Conservation (phyloP, 2,797 vertebrate genomes). For the Galaxias olidus region DNA sequence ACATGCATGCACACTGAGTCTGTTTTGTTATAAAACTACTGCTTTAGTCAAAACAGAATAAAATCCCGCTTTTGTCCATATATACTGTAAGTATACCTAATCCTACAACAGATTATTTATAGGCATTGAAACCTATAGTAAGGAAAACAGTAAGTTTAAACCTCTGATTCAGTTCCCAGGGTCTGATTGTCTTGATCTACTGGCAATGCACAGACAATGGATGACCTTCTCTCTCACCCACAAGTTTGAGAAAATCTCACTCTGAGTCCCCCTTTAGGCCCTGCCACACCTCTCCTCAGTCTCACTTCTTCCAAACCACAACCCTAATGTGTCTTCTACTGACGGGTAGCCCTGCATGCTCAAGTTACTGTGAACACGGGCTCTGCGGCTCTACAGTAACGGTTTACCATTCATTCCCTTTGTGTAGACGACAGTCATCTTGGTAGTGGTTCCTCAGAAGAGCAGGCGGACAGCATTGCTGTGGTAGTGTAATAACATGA, state of each 20-base stretch:
- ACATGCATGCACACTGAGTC: too few species aligned
- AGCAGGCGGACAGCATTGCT: constrained; percentile 42
- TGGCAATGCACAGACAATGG: neutral
- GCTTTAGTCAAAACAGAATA: too few species aligned
- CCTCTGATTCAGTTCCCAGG: constrained; percentile 46
- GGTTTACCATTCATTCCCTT: constrained; percentile 67
- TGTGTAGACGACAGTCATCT: constrained; percentile 61
- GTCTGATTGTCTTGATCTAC: neutral
- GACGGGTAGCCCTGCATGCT: constrained; percentile 61
- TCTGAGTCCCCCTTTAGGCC: constrained; percentile 35
- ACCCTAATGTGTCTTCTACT: constrained; percentile 37
- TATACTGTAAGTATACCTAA: too few species aligned
- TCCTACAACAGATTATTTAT: too few species aligned
- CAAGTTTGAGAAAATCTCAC: constrained; percentile 70
- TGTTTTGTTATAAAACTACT: too few species aligned
- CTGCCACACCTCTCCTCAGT: constrained; percentile 15
- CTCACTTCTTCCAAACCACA: constrained; percentile 72
- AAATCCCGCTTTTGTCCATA: too few species aligned
- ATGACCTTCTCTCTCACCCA: constrained; percentile 44
- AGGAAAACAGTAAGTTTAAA: neutral
- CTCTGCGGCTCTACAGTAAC: constrained; percentile 65
- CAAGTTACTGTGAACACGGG: constrained; percentile 63
- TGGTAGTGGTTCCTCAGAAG: constrained; percentile 63
- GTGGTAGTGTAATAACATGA: constrained; percentile 58
- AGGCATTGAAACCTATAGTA: too few species aligned